Conservation (phyloP, 2,797 vertebrate species). For the Sebastes oblongus region DNA sequence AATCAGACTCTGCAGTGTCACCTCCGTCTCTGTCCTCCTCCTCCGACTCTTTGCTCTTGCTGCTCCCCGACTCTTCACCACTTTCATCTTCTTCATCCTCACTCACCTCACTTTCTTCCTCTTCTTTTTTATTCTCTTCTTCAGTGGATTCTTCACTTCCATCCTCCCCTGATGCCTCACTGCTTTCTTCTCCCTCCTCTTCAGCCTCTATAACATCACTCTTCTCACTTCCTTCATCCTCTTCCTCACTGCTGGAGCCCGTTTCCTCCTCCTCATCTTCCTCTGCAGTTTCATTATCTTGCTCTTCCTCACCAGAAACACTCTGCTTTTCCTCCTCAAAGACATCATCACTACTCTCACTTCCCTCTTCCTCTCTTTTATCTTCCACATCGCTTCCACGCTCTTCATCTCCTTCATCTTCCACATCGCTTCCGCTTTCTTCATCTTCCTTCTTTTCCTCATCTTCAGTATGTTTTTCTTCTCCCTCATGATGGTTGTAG, state of each 20-base stretch:
- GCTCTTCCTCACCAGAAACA: constrained; percentile 21
- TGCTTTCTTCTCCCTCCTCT: constrained; percentile 33
- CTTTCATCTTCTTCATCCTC: constrained; percentile 44
- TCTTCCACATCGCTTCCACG: neutral
- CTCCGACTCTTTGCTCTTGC: constrained; percentile 10
- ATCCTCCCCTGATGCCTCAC: constrained; percentile 1
- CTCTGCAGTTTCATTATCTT: constrained; percentile 4
- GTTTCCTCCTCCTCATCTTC: neutral
- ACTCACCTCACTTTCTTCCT: constrained; percentile 24
- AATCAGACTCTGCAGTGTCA: constrained; percentile 14
- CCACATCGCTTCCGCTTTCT: neutral
- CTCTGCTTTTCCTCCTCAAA: constrained; percentile 15
- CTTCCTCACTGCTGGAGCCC: constrained; percentile 3
- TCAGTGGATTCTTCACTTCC: constrained; percentile 5
- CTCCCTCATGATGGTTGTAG: neutral
- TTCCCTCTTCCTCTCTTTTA: neutral
- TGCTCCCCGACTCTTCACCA: constrained; percentile 5
- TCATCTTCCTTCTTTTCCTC: constrained; percentile 13
- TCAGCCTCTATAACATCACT: constrained; percentile 15
- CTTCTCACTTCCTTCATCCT: constrained; percentile 1
- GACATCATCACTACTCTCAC: neutral
- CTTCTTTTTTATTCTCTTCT: constrained; percentile 25
- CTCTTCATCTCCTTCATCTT: neutral
- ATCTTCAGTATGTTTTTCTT: neutral
- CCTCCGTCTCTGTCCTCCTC: constrained; percentile 17